These are phyloP conservation scores for Eclectus roratus DNA, from an alignment of 2,113 vertebrate genomes.

Conservation along the genomic window DNA sequence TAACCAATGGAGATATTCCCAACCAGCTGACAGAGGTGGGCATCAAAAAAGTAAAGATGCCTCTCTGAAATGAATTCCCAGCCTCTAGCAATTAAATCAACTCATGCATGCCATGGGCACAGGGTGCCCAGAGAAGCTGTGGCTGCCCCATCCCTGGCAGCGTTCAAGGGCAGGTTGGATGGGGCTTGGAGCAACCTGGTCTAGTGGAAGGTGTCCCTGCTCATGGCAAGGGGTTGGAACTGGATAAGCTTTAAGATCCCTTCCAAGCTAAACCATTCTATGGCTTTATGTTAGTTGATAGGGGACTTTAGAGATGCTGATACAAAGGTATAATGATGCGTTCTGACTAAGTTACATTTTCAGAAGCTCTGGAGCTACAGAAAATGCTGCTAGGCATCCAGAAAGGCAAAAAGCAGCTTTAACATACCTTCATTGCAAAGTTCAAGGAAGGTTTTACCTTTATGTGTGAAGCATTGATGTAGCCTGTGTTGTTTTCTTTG, in stretches of 20 bases:
- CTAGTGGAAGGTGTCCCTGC: not conserved
- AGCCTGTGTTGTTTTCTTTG: constrained; percentile 94
- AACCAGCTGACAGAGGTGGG: not conserved
- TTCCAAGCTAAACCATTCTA: not conserved
- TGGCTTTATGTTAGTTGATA: not conserved
- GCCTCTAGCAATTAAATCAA: not conserved
- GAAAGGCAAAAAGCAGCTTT: not conserved
- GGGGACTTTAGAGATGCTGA: not conserved
- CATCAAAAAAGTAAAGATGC: not conserved
- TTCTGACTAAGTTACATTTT: not conserved
- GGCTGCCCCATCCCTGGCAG: not conserved
- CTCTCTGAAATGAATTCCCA: not conserved
- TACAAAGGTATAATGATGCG: not conserved
- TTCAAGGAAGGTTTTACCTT: constrained; percentile 74
- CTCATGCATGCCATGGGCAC: not conserved
- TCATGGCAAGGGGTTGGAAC: not conserved
- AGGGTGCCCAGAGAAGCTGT: not conserved
- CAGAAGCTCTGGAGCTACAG: not conserved
- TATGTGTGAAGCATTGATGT: constrained; percentile 93
- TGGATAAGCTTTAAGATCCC: not conserved
- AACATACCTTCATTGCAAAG: not conserved
- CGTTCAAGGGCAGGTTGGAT: not conserved
- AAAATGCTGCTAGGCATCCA: not conserved
- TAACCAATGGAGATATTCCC: not conserved
- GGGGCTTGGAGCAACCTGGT: not conserved